These are phyloP conservation scores for Sebastes fasciatus DNA, from an alignment of 2,113 vertebrate species.

Conservation along the genomic window DNA sequence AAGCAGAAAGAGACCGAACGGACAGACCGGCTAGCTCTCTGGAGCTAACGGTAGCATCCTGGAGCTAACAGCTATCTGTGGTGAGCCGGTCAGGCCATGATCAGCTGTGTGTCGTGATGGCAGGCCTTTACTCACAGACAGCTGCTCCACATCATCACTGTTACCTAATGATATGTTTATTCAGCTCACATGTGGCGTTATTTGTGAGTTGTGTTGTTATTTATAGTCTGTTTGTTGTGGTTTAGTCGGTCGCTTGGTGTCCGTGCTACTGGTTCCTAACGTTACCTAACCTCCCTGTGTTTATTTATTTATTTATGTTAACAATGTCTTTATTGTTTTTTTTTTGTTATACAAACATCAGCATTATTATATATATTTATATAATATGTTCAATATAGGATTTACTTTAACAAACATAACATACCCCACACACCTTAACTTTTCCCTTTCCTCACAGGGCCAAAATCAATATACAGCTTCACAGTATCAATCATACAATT, in stretches of 20 bases:
- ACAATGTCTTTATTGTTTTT: background rate
- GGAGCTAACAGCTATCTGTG: background rate
- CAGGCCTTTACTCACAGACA: conserved; percentile 41
- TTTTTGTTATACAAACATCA: too few species aligned
- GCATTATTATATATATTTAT: too few species aligned
- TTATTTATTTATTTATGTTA: background rate
- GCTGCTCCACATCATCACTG: background rate
- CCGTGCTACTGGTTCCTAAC: conserved; percentile 13
- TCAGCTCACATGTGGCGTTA: background rate
- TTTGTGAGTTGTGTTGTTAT: background rate
- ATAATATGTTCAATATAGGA: too few species aligned
- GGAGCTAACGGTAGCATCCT: conserved; percentile 63
- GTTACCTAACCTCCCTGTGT: background rate
- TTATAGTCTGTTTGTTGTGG: background rate
- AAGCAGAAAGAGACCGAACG: background rate
- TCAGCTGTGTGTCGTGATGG: conserved; percentile 73
- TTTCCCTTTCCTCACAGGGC: too few species aligned
- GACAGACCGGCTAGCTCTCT: conserved; percentile 48
- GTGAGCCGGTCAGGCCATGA: conserved; percentile 71
- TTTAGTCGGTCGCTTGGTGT: background rate
- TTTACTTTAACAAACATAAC: too few species aligned
- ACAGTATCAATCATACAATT: too few species aligned
- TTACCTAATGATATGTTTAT: conserved; percentile 17
- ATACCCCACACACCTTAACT: too few species aligned
- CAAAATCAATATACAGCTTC: too few species aligned